Evolutionary conservation across 2,797 vertebrate genomes (phyloP).

Genomic region (Euphonia xanthogaster): DNA sequence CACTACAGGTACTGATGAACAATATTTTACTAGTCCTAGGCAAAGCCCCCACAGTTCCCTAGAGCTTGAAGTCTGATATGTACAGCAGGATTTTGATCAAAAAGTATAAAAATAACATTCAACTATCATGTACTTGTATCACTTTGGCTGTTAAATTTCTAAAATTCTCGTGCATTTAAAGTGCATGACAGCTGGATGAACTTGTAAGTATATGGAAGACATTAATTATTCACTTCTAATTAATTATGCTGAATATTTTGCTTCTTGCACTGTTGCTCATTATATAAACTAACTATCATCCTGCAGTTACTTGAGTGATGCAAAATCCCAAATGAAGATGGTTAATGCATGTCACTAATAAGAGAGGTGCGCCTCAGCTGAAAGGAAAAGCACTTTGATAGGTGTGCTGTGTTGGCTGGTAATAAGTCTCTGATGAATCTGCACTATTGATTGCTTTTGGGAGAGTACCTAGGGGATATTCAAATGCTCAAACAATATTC

Average conservation of each 20-base stretch:
- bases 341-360: slow-evolving; percentile 4
- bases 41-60: neutral
- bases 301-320: neutral
- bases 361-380: neutral
- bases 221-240: slow-evolving; percentile 62
- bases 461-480: neutral
- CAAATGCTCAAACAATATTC: neutral
- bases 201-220: slow-evolving; percentile 8
- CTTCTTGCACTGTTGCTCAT: slow-evolving; percentile 24
- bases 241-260: slow-evolving; percentile 59
- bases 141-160: slow-evolving; percentile 31
- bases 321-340: slow-evolving; percentile 5
- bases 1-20: neutral
- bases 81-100: neutral
- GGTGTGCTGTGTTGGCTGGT: neutral
- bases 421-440: neutral
- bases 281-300: slow-evolving; percentile 31
- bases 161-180: slow-evolving; percentile 32
- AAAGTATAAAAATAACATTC: neutral
- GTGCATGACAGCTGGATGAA: slow-evolving; percentile 27
- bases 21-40: neutral
- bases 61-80: neutral
- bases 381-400: neutral
- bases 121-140: neutral
- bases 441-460: neutral